Percentiles rank a stretch among this genome's conserved stretches.
phyloP scores from a whole-genome alignment of 2,888 invertebrate species.

The Philhelius pedissequus region DNA sequence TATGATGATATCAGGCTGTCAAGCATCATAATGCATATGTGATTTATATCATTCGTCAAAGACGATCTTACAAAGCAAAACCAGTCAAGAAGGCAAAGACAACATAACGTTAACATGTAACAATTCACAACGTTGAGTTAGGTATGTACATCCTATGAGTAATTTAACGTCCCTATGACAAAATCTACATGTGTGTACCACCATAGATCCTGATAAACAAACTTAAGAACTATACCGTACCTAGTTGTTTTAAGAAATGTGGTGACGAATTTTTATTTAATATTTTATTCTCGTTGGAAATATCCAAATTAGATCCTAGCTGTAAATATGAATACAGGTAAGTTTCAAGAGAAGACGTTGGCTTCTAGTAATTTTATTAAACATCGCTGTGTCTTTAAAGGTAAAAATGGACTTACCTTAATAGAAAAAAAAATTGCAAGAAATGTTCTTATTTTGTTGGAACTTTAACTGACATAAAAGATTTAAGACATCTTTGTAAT shows the following conservation, averaged over 20 bases:
- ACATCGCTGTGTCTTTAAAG: too few relatives aligned
- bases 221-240: conserved; percentile 23
- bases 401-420: too few relatives aligned
- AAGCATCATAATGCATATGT: conserved; percentile 54
- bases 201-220: conserved; percentile 50
- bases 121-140: conserved; percentile 44
- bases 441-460: too few relatives aligned
- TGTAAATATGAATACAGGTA: too few relatives aligned
- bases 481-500: too few relatives aligned
- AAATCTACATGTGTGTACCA: conserved; percentile 56
- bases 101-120: not conserved
- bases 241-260: conserved; percentile 10
- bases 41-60: too few relatives aligned
- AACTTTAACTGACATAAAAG: too few relatives aligned
- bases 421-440: too few relatives aligned
- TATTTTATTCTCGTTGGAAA: conserved; percentile 17
- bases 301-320: too few relatives aligned
- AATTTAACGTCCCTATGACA: conserved; percentile 64
- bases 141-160: conserved; percentile 53
- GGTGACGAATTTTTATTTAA: not conserved
- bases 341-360: too few relatives aligned
- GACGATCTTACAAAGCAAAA: conserved; percentile 38
- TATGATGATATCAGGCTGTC: conserved; percentile 46
- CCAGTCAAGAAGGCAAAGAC: conserved; percentile 44
- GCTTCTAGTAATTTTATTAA: too few relatives aligned